Evolutionary conservation across 1,140 invertebrate species (phyloP), one percentile per base, ranked within the genome.

Genomic region (Drosophila grimshawi): DNA sequence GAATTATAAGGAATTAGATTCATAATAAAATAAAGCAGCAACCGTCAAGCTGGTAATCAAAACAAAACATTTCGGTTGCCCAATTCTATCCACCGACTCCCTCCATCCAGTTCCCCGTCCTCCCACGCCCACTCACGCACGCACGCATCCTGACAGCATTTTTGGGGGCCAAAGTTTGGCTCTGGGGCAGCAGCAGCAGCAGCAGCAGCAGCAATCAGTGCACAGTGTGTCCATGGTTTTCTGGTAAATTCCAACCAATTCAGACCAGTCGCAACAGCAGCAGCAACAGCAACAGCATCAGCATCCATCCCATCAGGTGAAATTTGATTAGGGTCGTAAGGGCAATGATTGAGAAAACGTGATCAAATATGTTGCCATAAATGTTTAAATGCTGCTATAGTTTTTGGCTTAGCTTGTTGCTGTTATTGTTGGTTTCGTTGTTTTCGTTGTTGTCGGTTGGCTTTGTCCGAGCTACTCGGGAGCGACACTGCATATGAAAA

Each of bases 1-100:
- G 86, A 89, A 89, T 89, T 89, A 89, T 89, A 89, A 90, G 85
- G 86, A 89, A 89, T 89, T 89, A 89, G 85, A 89, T 89, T 89
- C 86, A 89, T 89, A 89, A 89, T 89, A 89, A 89, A 90, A 89
- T 89, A 85, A 89, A 81, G 86, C 74, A 76, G 86, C 86, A 76
- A 73, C 61, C 80, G 65, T 78, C 85, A 71, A 81, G 56, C 63
- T 89, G 85, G 85, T 89, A 89, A 89, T 89, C 85, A 89, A 89
- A 89, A 89, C 86, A 89, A 85, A 88, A 89, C 80, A 86, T 86
- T 72, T 55, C n/a, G 53, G 30, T 75, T 56, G 46, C 77, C 61
- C 61, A 75, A 66, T 74, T 70, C 10, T 43, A 4, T 43, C 55
- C 30, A 7, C 5, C 11, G 4, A n/a, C 39, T 43, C 10, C 33